These are phyloP conservation scores for Tetragonula carbonaria DNA, from an alignment of 2,888 invertebrate species.

Conservation along the genomic window DNA sequence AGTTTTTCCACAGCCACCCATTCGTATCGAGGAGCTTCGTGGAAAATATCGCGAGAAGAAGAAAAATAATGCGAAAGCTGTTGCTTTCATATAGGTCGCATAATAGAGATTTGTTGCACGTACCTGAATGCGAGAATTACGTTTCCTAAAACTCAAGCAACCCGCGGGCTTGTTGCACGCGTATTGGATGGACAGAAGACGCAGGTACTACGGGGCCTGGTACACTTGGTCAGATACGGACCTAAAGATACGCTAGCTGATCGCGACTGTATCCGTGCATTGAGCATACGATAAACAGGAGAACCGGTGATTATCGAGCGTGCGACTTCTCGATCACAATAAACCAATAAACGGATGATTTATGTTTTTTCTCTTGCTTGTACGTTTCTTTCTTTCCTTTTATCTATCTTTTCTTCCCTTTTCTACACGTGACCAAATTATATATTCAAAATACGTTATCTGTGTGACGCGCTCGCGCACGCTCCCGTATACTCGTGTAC, in stretches of 20 bases:
- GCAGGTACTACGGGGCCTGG: conserved; percentile 67
- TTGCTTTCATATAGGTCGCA: neutral
- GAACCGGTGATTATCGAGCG: conserved; percentile 29
- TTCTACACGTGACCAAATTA: conserved; percentile 12
- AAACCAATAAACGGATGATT: neutral
- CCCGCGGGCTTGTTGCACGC: conserved; percentile 63
- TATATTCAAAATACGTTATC: conserved; percentile 18
- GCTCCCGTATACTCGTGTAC: conserved; percentile 23
- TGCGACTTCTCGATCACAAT: conserved; percentile 19
- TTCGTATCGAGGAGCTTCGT: neutral
- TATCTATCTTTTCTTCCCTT: neutral
- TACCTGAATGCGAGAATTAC: conserved; percentile 71
- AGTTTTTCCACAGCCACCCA: conserved; percentile 19
- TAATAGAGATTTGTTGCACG: conserved; percentile 48
- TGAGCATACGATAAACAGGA: conserved; percentile 37
- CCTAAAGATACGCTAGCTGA: conserved; percentile 57
- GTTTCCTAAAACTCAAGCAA: conserved; percentile 71
- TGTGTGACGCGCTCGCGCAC: conserved; percentile 5
- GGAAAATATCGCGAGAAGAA: neutral
- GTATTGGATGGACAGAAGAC: conserved; percentile 69
- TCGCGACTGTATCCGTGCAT: conserved; percentile 66
- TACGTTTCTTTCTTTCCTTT: conserved; percentile 6
- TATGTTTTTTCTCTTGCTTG: neutral
- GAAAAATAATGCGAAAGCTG: neutral
- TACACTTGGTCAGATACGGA: conserved; percentile 66